These are phyloP conservation scores for Phodopus roborovskii DNA, from an alignment of 2,113 vertebrate species.

Conservation along the genomic window DNA sequence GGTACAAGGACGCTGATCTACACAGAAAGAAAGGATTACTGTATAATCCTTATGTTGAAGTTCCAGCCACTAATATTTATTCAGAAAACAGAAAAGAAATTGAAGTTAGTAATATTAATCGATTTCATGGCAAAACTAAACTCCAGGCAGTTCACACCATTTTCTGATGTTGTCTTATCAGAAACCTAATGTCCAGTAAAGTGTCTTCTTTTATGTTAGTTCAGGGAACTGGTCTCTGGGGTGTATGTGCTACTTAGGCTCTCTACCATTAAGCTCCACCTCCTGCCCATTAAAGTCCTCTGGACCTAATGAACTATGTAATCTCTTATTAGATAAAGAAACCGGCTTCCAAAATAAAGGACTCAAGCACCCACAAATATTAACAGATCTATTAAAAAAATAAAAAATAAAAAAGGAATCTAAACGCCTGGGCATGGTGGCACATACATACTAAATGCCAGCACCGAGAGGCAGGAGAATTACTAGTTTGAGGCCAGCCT, in stretches of 20 bases:
- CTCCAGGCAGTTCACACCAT: neutral
- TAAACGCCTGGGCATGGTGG: neutral
- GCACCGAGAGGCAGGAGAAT: neutral
- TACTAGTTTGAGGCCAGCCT: neutral
- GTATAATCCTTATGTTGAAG: neutral
- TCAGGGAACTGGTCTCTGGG: too few species aligned
- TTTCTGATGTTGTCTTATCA: neutral
- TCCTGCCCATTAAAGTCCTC: neutral
- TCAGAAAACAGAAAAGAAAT: neutral
- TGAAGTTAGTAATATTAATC: neutral
- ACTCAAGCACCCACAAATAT: neutral
- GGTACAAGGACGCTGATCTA: neutral
- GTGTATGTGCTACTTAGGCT: too few species aligned
- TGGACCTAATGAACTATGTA: neutral
- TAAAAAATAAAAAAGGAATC: too few species aligned
- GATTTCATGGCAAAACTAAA: constrained; percentile 1
- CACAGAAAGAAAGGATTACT: neutral
- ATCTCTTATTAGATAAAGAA: neutral
- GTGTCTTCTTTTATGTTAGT: neutral
- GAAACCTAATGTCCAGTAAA: neutral
- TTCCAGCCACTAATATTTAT: neutral
- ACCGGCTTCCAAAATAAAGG: neutral
- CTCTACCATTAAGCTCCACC: neutral
- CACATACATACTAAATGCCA: neutral
- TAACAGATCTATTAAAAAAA: neutral